Percentiles rank a stretch among this genome's conserved stretches.
These are phyloP conservation scores for Andricus quercusramuli DNA, from an alignment of 2,888 invertebrate genomes.

Conservation along the genomic window DNA sequence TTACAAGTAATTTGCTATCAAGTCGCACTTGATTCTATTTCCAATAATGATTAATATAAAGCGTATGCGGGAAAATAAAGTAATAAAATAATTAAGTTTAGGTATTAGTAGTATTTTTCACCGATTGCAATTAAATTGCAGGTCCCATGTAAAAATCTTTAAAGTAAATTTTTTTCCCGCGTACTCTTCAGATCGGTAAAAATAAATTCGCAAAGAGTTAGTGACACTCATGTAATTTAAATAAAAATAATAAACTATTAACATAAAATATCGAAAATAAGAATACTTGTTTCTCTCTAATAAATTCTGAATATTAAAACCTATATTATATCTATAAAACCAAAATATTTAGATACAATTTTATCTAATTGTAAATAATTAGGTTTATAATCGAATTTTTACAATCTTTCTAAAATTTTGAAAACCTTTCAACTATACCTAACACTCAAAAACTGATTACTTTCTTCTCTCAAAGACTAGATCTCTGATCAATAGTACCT, in stretches of 20 bases:
- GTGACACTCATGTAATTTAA: not conserved
- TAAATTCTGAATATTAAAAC: conserved; percentile 21
- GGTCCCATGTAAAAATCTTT: not conserved
- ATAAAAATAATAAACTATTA: conserved; percentile 8
- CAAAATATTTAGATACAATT: conserved; percentile 37
- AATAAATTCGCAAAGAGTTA: not conserved
- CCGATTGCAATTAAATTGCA: not conserved
- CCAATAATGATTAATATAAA: not conserved
- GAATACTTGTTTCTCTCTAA: conserved; percentile 35
- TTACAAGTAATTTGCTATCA: conserved; percentile 6
- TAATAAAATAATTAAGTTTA: conserved; percentile 4
- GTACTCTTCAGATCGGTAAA: conserved; percentile 5
- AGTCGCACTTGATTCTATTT: conserved; percentile 12
- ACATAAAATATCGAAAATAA: conserved; percentile 37
- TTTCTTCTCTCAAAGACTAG: conserved; percentile 32
- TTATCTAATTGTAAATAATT: conserved; percentile 21
- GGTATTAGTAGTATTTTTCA: not conserved
- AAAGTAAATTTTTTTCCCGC: not conserved
- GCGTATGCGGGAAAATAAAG: conserved; percentile 25
- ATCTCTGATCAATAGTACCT: conserved; percentile 21
- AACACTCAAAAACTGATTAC: conserved; percentile 4
- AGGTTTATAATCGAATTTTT: not conserved
- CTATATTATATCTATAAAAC: conserved; percentile 19
- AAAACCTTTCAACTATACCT: not conserved
- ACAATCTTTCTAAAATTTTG: not conserved